Percentiles rank a stretch among this genome's conserved stretches.
Evolutionary conservation across 2,113 vertebrate species (phyloP).

Genomic region (Protobothrops mucrosquamatus): DNA sequence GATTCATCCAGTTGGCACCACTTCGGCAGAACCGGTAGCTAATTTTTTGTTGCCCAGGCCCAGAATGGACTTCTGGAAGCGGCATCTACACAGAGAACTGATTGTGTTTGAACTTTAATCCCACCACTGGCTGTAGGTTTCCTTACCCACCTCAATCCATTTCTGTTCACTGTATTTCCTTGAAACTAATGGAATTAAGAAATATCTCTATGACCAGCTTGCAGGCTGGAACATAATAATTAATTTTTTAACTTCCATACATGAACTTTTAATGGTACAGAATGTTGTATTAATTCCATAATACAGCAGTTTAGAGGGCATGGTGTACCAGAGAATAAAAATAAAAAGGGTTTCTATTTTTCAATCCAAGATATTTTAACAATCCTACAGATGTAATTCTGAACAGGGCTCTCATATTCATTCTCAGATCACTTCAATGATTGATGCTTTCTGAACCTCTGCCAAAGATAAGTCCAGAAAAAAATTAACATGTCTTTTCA

Average conservation of each 20-base stretch:
- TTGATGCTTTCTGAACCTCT: background rate
- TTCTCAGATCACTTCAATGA: slow-evolving; percentile 27
- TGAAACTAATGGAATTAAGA: background rate
- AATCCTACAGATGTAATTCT: background rate
- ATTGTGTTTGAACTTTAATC: too few relatives aligned
- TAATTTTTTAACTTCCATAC: background rate
- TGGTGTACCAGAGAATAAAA: background rate
- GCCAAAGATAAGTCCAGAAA: slow-evolving; percentile 3
- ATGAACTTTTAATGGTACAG: background rate
- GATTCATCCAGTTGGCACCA: too few relatives aligned
- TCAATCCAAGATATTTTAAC: background rate
- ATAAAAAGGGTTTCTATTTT: slow-evolving; percentile 1
- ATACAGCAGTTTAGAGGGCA: background rate
- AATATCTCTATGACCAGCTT: background rate
- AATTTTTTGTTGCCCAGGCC: too few relatives aligned
- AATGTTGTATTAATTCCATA: background rate
- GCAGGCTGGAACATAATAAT: background rate
- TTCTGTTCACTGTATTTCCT: background rate
- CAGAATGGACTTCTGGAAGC: too few relatives aligned
- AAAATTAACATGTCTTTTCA: background rate
- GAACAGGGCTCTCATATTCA: background rate
- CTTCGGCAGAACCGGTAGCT: too few relatives aligned
- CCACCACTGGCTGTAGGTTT: background rate
- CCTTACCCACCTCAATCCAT: background rate
- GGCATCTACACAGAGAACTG: too few relatives aligned